A percentile compares a stretch with the other conserved stretches of the same genome.
These are phyloP conservation scores for Spondyliosoma cantharus DNA, from an alignment of 2,797 vertebrate species.

Conservation along the genomic window DNA sequence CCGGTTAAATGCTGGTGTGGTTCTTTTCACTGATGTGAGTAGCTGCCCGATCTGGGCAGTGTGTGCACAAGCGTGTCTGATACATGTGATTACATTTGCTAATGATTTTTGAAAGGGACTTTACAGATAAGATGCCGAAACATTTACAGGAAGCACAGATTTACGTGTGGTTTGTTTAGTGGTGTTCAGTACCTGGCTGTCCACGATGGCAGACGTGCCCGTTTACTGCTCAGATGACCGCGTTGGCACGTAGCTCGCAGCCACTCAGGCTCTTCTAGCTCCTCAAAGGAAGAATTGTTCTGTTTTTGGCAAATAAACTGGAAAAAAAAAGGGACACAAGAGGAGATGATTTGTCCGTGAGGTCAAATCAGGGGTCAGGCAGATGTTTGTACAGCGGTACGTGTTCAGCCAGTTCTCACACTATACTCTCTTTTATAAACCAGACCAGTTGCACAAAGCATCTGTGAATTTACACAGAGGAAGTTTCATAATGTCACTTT, in stretches of 20 bases:
- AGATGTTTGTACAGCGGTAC: not conserved
- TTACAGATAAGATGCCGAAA: too few species aligned
- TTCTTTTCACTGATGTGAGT: too few species aligned
- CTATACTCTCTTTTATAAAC: not conserved
- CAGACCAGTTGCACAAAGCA: not conserved
- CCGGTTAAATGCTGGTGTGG: not conserved
- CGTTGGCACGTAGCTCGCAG: too few species aligned
- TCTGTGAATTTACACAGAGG: not conserved
- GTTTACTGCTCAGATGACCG: too few species aligned
- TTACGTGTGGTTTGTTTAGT: too few species aligned
- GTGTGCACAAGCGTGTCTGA: too few species aligned
- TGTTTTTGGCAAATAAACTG: not conserved
- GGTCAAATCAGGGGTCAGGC: not conserved
- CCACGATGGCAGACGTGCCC: too few species aligned
- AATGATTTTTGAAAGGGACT: too few species aligned
- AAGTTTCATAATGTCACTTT: not conserved
- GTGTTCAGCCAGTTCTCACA: not conserved
- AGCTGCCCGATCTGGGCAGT: too few species aligned
- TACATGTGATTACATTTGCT: too few species aligned
- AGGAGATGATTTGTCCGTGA: not conserved
- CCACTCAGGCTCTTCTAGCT: not conserved
- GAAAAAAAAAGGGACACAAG: not conserved
- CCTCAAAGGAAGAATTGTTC: not conserved
- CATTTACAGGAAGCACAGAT: too few species aligned
- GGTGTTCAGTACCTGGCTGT: too few species aligned